Evolutionary conservation across 2,113 vertebrate genomes (phyloP).

Genomic region (Stercorarius parasiticus): DNA sequence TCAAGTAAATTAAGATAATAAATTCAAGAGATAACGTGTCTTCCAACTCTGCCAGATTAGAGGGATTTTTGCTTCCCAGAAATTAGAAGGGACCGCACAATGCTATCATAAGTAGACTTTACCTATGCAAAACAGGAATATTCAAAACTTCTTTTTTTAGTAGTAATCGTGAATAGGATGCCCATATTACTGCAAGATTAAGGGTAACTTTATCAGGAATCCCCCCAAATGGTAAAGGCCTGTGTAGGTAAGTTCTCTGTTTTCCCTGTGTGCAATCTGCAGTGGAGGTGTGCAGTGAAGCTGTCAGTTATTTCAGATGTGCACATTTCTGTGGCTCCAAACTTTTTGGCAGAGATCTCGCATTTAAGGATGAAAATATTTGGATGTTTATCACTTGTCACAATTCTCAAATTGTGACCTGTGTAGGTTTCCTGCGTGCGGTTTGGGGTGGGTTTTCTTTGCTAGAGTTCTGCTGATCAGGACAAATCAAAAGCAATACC

Average conservation of each 20-base stretch:
- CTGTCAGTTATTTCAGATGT: background rate
- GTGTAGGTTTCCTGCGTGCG: background rate
- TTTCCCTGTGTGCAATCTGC: background rate
- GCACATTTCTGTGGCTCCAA: background rate
- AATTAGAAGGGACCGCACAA: rapidly evolving
- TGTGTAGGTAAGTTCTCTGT: background rate
- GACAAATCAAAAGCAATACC: background rate
- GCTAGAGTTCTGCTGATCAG: background rate
- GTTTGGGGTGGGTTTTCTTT: background rate
- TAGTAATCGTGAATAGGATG: background rate
- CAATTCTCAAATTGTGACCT: background rate
- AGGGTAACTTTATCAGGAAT: background rate
- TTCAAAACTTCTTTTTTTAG: background rate
- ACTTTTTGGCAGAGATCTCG: background rate
- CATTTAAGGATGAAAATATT: background rate
- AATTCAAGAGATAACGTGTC: background rate
- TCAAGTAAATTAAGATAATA: background rate
- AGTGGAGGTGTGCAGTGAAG: background rate
- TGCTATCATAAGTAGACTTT: background rate
- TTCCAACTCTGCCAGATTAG: background rate
- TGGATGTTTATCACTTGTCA: background rate
- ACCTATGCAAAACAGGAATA: background rate
- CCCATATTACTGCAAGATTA: background rate
- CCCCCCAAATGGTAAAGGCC: background rate
- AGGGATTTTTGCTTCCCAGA: background rate